These are phyloP conservation scores for Podiceps cristatus DNA, from an alignment of 2,113 vertebrate genomes.

Conservation along the genomic window DNA sequence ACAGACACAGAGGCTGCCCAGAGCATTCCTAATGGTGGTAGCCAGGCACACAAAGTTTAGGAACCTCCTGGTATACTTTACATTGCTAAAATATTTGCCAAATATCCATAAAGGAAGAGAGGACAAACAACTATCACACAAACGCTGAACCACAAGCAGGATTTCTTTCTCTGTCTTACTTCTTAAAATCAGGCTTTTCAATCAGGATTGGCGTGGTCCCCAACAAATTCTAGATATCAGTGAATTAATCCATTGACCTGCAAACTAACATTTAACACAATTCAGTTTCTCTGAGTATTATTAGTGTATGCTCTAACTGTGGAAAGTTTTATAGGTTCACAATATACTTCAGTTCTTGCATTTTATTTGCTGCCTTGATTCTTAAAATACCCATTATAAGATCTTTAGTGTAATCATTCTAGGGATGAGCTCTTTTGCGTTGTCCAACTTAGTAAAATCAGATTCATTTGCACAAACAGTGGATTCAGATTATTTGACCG, in stretches of 20 bases:
- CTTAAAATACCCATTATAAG: not conserved
- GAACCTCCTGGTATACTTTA: not conserved
- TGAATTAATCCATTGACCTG: constrained; percentile 7
- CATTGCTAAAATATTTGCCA: not conserved
- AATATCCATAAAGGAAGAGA: not conserved
- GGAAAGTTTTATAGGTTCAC: not conserved
- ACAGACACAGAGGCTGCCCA: not conserved
- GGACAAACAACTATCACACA: not conserved
- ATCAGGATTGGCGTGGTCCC: not conserved
- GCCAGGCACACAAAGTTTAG: not conserved
- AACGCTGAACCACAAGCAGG: not conserved
- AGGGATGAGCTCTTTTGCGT: not conserved
- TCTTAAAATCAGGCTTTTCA: not conserved
- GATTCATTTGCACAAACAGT: not conserved
- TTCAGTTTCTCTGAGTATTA: not conserved
- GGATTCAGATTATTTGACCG: not conserved
- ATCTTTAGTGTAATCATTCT: not conserved
- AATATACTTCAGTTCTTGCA: not conserved
- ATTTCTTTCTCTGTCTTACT: not conserved
- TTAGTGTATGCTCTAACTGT: not conserved
- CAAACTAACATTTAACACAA: not conserved
- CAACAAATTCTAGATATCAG: not conserved
- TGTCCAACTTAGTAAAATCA: not conserved
- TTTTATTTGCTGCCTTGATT: not conserved
- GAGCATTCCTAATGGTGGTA: not conserved